Evolutionary conservation across 2,113 vertebrate species (phyloP).

Genomic region (Theristicus caerulescens): DNA sequence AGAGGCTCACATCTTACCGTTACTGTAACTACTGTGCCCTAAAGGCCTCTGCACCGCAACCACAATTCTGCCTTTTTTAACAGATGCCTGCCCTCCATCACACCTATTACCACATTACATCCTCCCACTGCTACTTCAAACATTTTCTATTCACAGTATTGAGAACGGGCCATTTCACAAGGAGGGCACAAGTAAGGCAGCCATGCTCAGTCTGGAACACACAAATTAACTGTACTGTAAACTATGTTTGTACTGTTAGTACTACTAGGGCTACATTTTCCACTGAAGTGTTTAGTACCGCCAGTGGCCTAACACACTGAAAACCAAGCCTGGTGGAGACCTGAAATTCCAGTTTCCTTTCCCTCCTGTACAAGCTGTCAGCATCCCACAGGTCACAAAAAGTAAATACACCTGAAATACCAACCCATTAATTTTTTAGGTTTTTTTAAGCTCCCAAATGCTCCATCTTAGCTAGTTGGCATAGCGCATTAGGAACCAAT

Average conservation of each 20-base stretch:
- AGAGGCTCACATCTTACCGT: neutral
- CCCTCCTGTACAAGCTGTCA: neutral
- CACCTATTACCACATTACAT: neutral
- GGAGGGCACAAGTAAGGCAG: neutral
- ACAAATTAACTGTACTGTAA: neutral
- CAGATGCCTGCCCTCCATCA: slow-evolving; percentile 6
- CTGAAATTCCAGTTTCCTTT: neutral
- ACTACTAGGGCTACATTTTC: neutral
- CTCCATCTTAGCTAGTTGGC: neutral
- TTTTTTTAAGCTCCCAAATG: neutral
- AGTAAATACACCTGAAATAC: neutral
- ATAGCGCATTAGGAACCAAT: neutral
- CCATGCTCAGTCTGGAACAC: neutral
- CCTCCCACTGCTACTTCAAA: neutral
- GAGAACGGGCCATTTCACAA: neutral
- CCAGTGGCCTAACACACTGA: neutral
- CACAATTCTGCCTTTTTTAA: neutral
- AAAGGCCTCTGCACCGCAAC: neutral
- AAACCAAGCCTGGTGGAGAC: neutral
- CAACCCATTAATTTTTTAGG: neutral
- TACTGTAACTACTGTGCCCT: neutral
- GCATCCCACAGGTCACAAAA: neutral
- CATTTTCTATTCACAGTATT: neutral
- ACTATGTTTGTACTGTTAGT: neutral
- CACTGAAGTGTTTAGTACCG: neutral